Evolutionary conservation across 1,140 invertebrate species (phyloP).

Genomic region (Caenorhabditis remanei): DNA sequence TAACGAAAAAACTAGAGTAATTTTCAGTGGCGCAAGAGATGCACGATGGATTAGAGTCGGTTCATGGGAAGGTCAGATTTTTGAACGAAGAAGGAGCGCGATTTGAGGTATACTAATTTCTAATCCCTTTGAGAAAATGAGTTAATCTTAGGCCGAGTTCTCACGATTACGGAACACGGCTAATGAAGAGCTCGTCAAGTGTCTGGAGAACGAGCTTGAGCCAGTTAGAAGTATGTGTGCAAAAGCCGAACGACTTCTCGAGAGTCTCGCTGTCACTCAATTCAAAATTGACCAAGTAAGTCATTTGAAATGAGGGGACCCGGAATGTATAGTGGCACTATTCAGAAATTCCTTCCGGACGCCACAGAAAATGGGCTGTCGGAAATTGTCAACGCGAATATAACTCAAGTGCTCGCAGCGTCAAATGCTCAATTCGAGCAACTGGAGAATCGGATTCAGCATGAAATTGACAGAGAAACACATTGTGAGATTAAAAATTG

Average conservation of each 20-base stretch:
- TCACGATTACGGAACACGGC: constrained; percentile 66
- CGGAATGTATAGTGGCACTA: background rate
- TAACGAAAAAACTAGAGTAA: background rate
- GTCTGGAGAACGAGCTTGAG: constrained; percentile 68
- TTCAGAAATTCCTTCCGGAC: constrained; percentile 63
- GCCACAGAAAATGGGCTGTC: constrained; percentile 61
- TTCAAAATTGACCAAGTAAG: constrained; percentile 63
- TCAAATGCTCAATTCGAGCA: constrained; percentile 57
- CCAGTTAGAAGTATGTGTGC: constrained; percentile 66
- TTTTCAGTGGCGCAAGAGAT: constrained; percentile 44
- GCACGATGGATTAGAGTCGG: background rate
- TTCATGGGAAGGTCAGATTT: constrained; percentile 52
- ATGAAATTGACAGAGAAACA: constrained; percentile 60
- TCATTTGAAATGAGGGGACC: background rate
- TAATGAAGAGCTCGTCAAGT: constrained; percentile 67
- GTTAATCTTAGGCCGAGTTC: constrained; percentile 60
- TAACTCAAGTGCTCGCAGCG: constrained; percentile 47
- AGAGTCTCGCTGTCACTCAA: constrained; percentile 60
- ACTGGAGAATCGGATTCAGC: constrained; percentile 46
- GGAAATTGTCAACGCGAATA: constrained; percentile 66
- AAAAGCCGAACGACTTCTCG: constrained; percentile 63
- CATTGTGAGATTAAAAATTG: constrained; percentile 48
- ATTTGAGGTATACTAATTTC: constrained; percentile 45
- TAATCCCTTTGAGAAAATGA: background rate
- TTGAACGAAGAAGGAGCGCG: constrained; percentile 39